These are phyloP conservation scores for Catharus minimus DNA, from an alignment of 2,113 vertebrate genomes.

Conservation along the genomic window DNA sequence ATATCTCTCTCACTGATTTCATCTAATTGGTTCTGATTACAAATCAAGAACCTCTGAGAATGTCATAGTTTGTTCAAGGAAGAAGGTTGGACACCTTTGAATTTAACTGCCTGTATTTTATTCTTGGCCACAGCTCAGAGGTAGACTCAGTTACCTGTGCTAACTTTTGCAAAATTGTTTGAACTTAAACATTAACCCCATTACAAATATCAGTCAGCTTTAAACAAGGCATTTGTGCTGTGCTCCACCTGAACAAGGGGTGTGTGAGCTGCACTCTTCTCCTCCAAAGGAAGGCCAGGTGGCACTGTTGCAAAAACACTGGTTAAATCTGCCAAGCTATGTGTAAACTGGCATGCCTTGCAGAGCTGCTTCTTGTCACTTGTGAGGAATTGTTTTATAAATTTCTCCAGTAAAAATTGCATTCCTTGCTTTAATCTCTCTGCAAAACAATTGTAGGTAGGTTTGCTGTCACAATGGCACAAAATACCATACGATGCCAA, in stretches of 20 bases:
- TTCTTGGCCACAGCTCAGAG: not conserved
- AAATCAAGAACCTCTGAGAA: not conserved
- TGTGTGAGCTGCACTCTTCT: not conserved
- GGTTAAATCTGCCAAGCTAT: not conserved
- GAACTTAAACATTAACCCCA: not conserved
- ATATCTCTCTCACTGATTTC: not conserved
- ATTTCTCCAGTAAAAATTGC: not conserved
- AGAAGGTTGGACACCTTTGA: not conserved
- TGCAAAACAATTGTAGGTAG: not conserved
- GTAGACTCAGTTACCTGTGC: not conserved
- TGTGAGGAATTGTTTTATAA: not conserved
- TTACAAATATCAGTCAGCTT: not conserved
- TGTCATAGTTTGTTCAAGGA: not conserved
- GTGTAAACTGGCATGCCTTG: not conserved
- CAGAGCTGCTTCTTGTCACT: not conserved
- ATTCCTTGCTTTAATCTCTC: not conserved
- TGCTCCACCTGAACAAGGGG: not conserved
- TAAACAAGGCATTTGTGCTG: not conserved
- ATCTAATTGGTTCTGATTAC: not conserved
- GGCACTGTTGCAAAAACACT: not conserved
- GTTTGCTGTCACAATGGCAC: constrained; percentile 17
- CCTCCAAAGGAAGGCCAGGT: not conserved
- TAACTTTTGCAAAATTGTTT: not conserved
- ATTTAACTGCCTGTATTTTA: not conserved
- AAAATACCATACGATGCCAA: constrained; percentile 2